phyloP scores from a whole-genome alignment of 2,888 invertebrate genomes.

The Syrphus vitripennis region DNA sequence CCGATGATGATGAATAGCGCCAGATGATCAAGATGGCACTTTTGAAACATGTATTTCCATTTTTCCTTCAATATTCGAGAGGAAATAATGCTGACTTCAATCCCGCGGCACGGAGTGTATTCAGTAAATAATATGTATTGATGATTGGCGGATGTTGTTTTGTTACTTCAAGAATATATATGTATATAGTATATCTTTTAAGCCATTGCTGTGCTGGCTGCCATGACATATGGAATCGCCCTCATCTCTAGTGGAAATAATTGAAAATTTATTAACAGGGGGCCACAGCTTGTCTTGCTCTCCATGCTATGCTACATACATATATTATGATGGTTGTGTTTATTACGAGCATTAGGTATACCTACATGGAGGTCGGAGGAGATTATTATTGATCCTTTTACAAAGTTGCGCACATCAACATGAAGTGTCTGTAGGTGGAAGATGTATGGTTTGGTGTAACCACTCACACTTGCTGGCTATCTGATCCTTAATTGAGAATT shows the following conservation, averaged over 20 bases:
- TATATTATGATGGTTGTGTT: not conserved
- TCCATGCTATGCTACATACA: not conserved
- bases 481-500: constrained; percentile 12
- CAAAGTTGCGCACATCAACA: not conserved
- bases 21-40: too few relatives aligned
- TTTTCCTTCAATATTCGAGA: too few relatives aligned
- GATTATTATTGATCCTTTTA: constrained; percentile 9
- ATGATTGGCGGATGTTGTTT: constrained; percentile 21
- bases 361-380: not conserved
- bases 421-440: not conserved
- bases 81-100: not conserved
- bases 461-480: not conserved
- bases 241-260: constrained; percentile 33
- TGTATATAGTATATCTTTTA: constrained; percentile 7
- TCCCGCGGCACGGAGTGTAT: not conserved
- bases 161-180: constrained; percentile 1
- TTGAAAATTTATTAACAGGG: constrained; percentile 32
- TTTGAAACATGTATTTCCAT: too few relatives aligned
- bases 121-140: not conserved
- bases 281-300: not conserved
- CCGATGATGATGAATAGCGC: too few relatives aligned
- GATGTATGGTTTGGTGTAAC: not conserved
- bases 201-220: not conserved
- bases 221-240: constrained; percentile 12
- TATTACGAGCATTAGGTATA: not conserved